Percentiles rank a stretch among this genome's conserved stretches.
Conservation (phyloP, 2,113 vertebrate genomes). For the Erythrolamprus reginae region DNA sequence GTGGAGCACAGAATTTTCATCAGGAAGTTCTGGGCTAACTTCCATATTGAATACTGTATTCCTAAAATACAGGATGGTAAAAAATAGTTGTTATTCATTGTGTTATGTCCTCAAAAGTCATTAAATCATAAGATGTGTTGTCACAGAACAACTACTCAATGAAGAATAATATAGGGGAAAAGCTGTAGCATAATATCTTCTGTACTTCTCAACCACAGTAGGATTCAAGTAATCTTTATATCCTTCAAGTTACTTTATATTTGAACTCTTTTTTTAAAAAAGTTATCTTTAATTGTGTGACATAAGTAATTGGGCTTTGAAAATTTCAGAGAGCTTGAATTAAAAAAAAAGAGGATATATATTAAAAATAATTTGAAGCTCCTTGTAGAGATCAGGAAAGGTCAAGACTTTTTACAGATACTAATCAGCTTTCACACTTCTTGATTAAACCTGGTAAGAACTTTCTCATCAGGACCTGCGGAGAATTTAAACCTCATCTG, state of each 20-base stretch:
- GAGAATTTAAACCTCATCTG: background rate
- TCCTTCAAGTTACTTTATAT: constrained; percentile 44
- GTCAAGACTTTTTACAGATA: background rate
- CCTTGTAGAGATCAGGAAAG: constrained; percentile 17
- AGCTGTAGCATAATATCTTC: constrained; percentile 52
- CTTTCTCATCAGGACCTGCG: background rate
- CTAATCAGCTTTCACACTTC: constrained; percentile 11
- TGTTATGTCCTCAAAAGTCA: constrained; percentile 51
- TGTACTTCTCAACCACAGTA: constrained; percentile 36
- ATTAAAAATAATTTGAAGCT: constrained; percentile 42
- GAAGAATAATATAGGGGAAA: constrained; percentile 49
- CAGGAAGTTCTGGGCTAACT: constrained; percentile 51
- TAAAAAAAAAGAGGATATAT: constrained; percentile 21
- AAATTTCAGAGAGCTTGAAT: constrained; percentile 22
- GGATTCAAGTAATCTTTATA: constrained; percentile 39
- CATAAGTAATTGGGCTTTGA: constrained; percentile 39
- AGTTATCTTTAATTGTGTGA: constrained; percentile 50
- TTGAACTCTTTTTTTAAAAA: constrained; percentile 51
- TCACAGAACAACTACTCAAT: constrained; percentile 50
- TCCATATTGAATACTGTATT: constrained; percentile 46
- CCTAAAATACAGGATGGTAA: constrained; percentile 45
- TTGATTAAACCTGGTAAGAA: constrained; percentile 19
- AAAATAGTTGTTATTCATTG: constrained; percentile 49
- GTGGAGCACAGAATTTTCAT: constrained; percentile 17
- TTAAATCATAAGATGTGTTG: constrained; percentile 48